Evolutionary conservation across 2,797 vertebrate genomes (phyloP), one percentile per base, ranked within the genome.

Genomic region (Peromyscus aztecus): DNA sequence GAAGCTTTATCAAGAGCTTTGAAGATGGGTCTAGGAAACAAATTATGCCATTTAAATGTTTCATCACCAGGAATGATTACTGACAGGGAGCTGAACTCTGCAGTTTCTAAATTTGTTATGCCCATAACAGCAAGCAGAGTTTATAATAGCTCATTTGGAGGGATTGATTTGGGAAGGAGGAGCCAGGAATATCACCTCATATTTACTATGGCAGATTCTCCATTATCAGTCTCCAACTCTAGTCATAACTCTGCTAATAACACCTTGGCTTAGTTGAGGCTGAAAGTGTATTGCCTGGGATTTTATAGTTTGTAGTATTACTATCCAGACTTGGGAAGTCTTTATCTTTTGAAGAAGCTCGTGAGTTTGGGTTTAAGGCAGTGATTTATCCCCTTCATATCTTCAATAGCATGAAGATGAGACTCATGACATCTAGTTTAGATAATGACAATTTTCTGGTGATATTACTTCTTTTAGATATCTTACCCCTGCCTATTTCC

Each of bases 171-270:
- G 55, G 40, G 43, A 61, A 4, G 91, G 34, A 34, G 12, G 29
- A 7, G 21, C 8, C 43, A 59, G n/a, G 10, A n/a, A 17, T 92
- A 82, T 91, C 59, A 76, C 59, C 1, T 95, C 12, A 40, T 92
- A 90, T 91, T 90, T 91, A 87, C 63, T 93, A 12, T 82, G n/a
- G 84, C 46, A 63, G 55, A 77, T 59, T 97, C 95, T 76, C n/a
- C 16, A 75, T 89, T 65, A 69, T 88, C 49, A 55, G 23, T 87
- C 34, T 91, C 52, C 13, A 96, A 40, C 3, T 49, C 6, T 78
- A n/a, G 19, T 77, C 61, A 49, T 90, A 94, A 89, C 29, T 83
- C 24, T 69, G 9, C 57, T 95, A 88, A 77, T 83, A 65, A 87
- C 19, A 49, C 57, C 12, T 37, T 73, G 80, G 75, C 52, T 84